These are phyloP conservation scores for Clusia tigrina DNA, from an alignment of 2,888 invertebrate genomes.

Conservation along the genomic window DNA sequence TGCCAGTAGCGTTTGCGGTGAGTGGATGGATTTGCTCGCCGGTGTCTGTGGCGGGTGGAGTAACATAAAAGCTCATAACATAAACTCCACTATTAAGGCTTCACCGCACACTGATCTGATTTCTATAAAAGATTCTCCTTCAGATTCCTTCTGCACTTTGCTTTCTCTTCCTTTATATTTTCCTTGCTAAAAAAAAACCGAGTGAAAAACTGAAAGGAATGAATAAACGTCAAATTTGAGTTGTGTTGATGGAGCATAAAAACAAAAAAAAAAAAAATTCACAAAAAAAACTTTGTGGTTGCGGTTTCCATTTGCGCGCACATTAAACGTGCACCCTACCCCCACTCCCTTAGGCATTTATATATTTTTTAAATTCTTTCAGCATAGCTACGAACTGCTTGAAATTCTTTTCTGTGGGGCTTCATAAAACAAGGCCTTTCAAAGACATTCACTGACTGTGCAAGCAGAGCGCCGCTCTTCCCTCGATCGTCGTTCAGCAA, in stretches of 20 bases:
- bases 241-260: neutral
- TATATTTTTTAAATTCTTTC: no score
- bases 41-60: neutral
- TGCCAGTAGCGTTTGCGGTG: neutral
- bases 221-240: conserved; percentile 10
- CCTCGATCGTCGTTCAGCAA: neutral
- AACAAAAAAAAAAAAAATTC: neutral
- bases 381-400: no score
- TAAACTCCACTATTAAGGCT: neutral
- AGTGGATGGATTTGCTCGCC: neutral
- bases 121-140: conserved; percentile 3
- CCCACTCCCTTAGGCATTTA: neutral
- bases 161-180: neutral
- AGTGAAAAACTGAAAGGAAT: neutral
- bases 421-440: neutral
- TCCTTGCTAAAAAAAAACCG: no score
- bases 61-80: neutral
- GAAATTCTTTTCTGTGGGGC: conserved; percentile 1
- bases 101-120: conserved; percentile 3
- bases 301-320: neutral
- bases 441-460: conserved; percentile 3
- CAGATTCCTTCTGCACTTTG: neutral
- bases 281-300: conserved; percentile 6
- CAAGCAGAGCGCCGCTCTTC: neutral
- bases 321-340: no score